phyloP scores from a whole-genome alignment of 2,888 invertebrate species.

The Pelosia muscerda region DNA sequence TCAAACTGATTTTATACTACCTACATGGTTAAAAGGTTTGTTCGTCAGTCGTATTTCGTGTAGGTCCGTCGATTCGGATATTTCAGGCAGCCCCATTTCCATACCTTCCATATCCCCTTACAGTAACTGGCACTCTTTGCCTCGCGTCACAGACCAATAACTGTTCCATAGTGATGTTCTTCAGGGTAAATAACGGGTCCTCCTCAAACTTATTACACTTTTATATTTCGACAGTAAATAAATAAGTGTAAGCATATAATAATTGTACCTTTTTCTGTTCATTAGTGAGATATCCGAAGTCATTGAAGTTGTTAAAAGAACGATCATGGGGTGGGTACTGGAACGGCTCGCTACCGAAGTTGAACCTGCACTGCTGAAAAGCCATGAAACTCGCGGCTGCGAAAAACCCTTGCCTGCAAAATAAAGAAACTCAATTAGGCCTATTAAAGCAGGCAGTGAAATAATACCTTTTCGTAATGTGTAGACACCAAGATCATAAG shows the following conservation, averaged over 20 bases:
- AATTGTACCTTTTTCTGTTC: slow-evolving; percentile 88
- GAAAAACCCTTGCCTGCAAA: slow-evolving; percentile 93
- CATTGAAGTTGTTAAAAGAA: slow-evolving; percentile 91
- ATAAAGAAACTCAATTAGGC: background rate
- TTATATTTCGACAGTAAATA: background rate
- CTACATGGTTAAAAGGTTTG: too few relatives aligned
- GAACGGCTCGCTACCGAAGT: slow-evolving; percentile 95
- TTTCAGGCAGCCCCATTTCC: too few relatives aligned
- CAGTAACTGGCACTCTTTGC: too few relatives aligned
- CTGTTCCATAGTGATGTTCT: too few relatives aligned
- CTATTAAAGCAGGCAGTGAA: background rate
- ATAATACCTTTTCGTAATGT: background rate
- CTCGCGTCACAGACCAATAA: too few relatives aligned
- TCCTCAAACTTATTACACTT: too few relatives aligned
- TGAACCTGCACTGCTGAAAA: slow-evolving; percentile 97
- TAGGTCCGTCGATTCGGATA: too few relatives aligned
- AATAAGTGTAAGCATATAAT: background rate
- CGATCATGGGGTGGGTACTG: slow-evolving; percentile 90
- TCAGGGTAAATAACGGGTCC: too few relatives aligned
- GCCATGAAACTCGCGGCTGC: slow-evolving; percentile 99
- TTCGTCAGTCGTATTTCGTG: too few relatives aligned
- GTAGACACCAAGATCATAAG: background rate
- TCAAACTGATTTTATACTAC: too few relatives aligned
- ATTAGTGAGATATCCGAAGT: slow-evolving; percentile 90
- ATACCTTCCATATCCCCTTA: too few relatives aligned